Base-by-base conservation (phyloP, 37 sponge, comb jelly and placozoan species). In the Axinella damicornis region DNA sequence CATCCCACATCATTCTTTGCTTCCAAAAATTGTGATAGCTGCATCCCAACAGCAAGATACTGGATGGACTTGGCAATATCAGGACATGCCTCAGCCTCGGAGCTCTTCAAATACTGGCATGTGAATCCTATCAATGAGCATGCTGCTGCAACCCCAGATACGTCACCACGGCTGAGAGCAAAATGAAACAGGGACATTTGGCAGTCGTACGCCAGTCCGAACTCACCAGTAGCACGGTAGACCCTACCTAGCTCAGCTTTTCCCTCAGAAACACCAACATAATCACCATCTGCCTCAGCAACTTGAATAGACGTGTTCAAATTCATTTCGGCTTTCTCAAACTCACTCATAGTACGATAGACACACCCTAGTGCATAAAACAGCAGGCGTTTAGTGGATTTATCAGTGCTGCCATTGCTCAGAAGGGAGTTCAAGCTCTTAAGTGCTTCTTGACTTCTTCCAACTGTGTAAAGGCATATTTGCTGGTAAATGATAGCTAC, bases 401-500 rank as follows among this genome's bases (percentile, higher is more conserved):
- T 2, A 12, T 5, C 12, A 11, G 28, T 16, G 2, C 34, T 33
- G 33, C 14, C 34, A 2, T 41, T 64, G 13, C 18, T 2, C 2
- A 81, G 39, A 28, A 82, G 73, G 17, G 83, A 72, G 2, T 30
- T 25, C 16, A 82, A 37, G 20, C 28, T 54, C 22, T 21, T 52
- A 54, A 82, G 71, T 5, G 83, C 72, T 55, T 82, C 68, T 36
- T 9, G 54, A 55, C 71, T 71, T 39, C 57, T 52, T 25, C 83
- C 72, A 20, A 33, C 25, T 30, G 34, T 40, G 56, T 71, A 55
- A 0, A 40, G 12, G 54, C 83, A 82, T 18, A 71, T 31, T 21
- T 82, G 83, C 61, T 82, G 83, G 72, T 53, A 71, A 32, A 82
- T 71, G 55, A 82, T 71, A 14, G 83, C 72, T 25, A 16, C 22